Conservation (phyloP, 1,140 invertebrate genomes). For the Streblospio benedicti region DNA sequence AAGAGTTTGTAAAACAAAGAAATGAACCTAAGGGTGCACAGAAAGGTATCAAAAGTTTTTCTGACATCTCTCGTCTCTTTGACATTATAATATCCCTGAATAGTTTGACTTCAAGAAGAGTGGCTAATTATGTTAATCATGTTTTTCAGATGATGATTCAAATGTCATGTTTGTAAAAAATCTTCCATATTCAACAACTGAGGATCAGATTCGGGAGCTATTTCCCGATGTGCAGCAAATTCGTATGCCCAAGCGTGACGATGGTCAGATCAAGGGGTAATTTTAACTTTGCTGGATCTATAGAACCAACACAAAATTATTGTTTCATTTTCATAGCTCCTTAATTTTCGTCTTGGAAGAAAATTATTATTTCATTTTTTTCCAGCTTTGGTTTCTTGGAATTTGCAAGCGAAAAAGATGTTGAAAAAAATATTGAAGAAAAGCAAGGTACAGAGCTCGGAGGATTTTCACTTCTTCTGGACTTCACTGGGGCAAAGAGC, state of each 20-base stretch:
- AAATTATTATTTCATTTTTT: neutral
- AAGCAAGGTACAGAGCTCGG: constrained; percentile 2
- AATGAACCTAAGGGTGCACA: no score
- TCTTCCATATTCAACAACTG: neutral
- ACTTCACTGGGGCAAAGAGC: constrained; percentile 2
- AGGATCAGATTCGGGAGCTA: constrained; percentile 1
- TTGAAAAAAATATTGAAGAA: neutral
- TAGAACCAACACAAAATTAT: no score
- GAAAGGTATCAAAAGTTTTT: no score
- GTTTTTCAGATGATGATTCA: no score
- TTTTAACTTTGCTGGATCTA: no score
- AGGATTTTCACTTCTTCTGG: neutral
- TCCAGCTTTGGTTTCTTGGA: constrained; percentile 4
- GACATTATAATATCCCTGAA: no score
- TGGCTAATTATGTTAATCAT: no score
- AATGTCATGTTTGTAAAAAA: constrained; percentile 12
- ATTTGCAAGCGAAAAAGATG: neutral
- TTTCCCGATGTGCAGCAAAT: constrained; percentile 1
- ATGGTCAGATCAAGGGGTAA: constrained; percentile 9
- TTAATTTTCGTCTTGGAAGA: no score
- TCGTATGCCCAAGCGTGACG: neutral
- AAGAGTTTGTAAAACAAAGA: no score
- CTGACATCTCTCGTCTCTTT: no score
- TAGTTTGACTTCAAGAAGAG: no score
- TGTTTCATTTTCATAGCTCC: no score